Base-by-base conservation (phyloP, 2,888 invertebrate genomes). In the Sinopyrophorus schimmeli region DNA sequence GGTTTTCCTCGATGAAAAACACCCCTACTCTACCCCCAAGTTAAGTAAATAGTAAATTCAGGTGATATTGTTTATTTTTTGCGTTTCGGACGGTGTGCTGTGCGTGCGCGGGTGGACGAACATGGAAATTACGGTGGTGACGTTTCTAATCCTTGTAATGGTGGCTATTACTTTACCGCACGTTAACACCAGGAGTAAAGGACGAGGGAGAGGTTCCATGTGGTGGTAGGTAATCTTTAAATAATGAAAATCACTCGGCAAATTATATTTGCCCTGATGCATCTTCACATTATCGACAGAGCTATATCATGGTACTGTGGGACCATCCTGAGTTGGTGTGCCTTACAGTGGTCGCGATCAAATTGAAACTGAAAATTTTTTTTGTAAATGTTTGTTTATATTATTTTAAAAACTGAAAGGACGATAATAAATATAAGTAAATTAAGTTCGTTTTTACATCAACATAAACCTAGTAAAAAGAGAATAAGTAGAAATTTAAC, bases 121-220 rank as follows among this genome's bases (percentile, higher is more conserved):
- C 51, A 62, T 62, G 62, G 56, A 55, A 47, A 47, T 60, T 54
- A 50, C 59, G 51, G 59, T 61, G 62, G 61, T 67, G 62, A 59
- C 65, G 46, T 55, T 64, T 57, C 38, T 49, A 20, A 40, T 40
- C 27, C 32, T 51, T 23, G 32, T 50, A 21, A 39, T 51, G 24
- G 37, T 38, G 31, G 32, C 27, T 32, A 37, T 39, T 30, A 42
- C 20, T 12, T 37, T 42, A 27, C 23, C 34, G 18, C 65, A 70
- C 59, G 66, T 67, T 38, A 61, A 60, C 39, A 63, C 62, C 30
- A 71, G 72, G 62, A 74, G 66, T 65, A 82, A 80, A 62, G 83
- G 87, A 70, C 79, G 89, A 70, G 90, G 90, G 67, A 82, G 89
- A 68, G 91, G 92, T 72, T 89, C 90, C 65, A 91, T 89, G 87